Conservation (phyloP, 2,113 vertebrate genomes). For the Pluvianellus socialis region DNA sequence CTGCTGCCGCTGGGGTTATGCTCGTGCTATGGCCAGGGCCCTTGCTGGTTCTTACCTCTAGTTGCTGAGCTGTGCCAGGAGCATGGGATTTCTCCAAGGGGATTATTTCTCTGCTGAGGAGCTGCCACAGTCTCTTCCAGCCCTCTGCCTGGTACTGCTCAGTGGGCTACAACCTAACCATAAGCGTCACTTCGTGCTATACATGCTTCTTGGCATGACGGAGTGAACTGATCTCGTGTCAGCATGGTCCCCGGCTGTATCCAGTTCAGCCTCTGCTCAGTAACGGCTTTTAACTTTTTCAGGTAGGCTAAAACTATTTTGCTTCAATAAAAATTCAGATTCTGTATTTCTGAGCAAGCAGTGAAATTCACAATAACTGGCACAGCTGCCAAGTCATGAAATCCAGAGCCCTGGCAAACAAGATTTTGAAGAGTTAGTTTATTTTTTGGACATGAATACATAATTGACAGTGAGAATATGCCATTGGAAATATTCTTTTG, state of each 20-base stretch:
- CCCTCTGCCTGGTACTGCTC: background rate
- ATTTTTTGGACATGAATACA: background rate
- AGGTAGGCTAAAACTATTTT: background rate
- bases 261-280: background rate
- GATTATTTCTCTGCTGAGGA: background rate
- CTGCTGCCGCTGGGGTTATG: accelerated
- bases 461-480: background rate
- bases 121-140: background rate
- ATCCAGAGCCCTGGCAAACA: background rate
- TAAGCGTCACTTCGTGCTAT: background rate
- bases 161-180: background rate
- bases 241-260: background rate
- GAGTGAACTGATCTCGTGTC: background rate
- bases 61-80: background rate
- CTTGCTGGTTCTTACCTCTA: background rate
- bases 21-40: background rate
- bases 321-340: background rate
- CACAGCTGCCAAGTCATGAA: background rate
- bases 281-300: background rate
- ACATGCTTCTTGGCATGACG: accelerated
- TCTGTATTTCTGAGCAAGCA: background rate
- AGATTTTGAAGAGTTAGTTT: background rate
- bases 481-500: background rate
- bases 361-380: background rate
- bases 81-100: background rate